Evolutionary conservation across 2,888 invertebrate genomes (phyloP), one percentile per base, ranked within the genome.

Genomic region (Scaptomyza polygonia): DNA sequence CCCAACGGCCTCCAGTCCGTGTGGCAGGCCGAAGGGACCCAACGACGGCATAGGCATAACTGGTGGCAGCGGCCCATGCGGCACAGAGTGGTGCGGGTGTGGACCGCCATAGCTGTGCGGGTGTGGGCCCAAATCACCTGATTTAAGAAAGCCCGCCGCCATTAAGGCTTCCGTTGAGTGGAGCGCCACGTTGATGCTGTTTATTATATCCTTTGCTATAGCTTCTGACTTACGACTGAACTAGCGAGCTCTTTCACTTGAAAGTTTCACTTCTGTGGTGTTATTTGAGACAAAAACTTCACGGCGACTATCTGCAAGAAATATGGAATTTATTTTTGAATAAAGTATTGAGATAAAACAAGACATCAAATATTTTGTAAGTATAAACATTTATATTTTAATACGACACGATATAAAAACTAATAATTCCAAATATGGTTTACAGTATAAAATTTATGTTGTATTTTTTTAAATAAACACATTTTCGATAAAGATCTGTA

Each of bases 91-190:
- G 76, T 92, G 92, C 61, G 92, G 90, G 89, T 92, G 92, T 30
- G 92, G 92, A 2, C 90, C 91, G 44, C 92, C 92, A 83, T 92
- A 92, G 63, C 92, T 90, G 73, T 92, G 92, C 64, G 92, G 91
- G 89, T 92, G 92, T 48, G 91, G 92, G 49, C 91, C 91, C 63
- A 92, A 76, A 69, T 92, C 92, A 1, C 91, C 89, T 29, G 91
- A 90, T 87, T 92, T 92, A 56, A 92, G 82, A 75, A 92, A 92
- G 72, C 92, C 92, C 78, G 92, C 92, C 79, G 92, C 92, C 92
- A 92, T 92, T 62, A 92, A 89, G 91, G 92, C 92, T 87, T 92
- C 92, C 65, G 92, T 91, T 74, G 92, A 91, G 67, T 92, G 92
- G 63, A 92, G 90, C 89, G 92, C 92, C 92, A 92, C 90, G 80